phyloP scores from a whole-genome alignment of 1,140 invertebrate genomes.

The Radopholus similis region DNA sequence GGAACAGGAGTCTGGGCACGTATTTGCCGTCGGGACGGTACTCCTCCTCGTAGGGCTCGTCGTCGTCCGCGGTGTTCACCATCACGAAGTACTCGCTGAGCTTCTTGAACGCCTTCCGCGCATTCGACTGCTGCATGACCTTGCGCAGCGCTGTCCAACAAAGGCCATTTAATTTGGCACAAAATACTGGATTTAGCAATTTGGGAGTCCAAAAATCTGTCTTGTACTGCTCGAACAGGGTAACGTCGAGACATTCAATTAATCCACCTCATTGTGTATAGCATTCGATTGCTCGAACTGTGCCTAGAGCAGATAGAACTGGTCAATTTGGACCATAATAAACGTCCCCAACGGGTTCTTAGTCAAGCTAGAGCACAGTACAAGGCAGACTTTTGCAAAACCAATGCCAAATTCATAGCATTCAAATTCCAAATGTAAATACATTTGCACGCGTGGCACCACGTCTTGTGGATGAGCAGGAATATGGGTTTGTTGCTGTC shows the following conservation, averaged over 20 bases:
- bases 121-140: conserved; percentile 60
- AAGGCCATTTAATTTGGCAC: too few species aligned
- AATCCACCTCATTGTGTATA: too few species aligned
- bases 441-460: conserved; percentile 60
- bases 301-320: too few species aligned
- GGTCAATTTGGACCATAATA: too few species aligned
- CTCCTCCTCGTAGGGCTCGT: conserved; percentile 58
- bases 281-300: too few species aligned
- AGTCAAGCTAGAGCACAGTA: too few species aligned
- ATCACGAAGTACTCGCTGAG: conserved; percentile 58
- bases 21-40: conserved; percentile 56
- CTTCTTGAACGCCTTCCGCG: conserved; percentile 58
- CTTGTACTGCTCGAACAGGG: neutral
- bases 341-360: neutral
- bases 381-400: too few species aligned
- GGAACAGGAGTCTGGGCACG: conserved; percentile 58
- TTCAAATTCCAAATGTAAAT: too few species aligned
- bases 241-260: too few species aligned
- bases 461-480: conserved; percentile 57
- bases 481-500: conserved; percentile 59
- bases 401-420: too few species aligned
- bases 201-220: neutral
- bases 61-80: conserved; percentile 60
- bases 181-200: neutral
- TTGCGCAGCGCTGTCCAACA: conserved; percentile 58